Evolutionary conservation across 2,888 invertebrate species (phyloP).

Genomic region (Lepidocyrtoides sp.): DNA sequence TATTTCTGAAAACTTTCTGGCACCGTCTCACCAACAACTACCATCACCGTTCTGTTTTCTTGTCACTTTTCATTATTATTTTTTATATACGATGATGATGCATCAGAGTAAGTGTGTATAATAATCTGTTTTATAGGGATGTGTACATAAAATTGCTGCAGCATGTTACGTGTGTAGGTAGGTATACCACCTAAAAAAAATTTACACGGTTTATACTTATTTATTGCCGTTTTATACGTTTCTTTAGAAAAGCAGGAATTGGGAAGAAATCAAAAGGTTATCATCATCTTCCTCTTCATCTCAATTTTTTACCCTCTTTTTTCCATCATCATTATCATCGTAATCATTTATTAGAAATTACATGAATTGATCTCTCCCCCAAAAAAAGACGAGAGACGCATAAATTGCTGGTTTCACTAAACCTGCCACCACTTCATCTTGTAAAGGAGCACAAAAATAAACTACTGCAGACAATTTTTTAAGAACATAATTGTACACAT

Average conservation of each 20-base stretch:
- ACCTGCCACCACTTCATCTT: conserved; percentile 43
- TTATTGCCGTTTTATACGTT: neutral
- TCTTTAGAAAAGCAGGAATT: conserved; percentile 40
- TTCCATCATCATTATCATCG: conserved; percentile 22
- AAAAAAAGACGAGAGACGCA: neutral
- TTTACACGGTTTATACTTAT: too few species aligned
- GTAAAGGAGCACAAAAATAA: conserved; percentile 3
- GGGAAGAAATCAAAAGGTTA: conserved; percentile 60
- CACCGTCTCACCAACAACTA: conserved; percentile 46
- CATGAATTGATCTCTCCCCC: conserved; percentile 36
- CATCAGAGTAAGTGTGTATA: conserved; percentile 22
- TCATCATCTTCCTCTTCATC: conserved; percentile 39
- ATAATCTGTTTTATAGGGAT: neutral
- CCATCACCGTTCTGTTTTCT: conserved; percentile 30
- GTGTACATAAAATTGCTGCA: neutral
- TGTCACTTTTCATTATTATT: conserved; percentile 46
- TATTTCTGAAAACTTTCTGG: conserved; percentile 47
- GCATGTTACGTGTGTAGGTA: too few species aligned
- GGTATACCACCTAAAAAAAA: too few species aligned
- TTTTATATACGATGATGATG: conserved; percentile 15
- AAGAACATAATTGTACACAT: conserved; percentile 5
- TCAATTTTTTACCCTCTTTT: conserved; percentile 37
- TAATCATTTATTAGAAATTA: conserved; percentile 52
- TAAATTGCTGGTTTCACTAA: conserved; percentile 38
- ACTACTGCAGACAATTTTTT: conserved; percentile 22